These are phyloP conservation scores for Mesembrinibis cayennensis DNA, from an alignment of 2,113 vertebrate species.

Conservation along the genomic window DNA sequence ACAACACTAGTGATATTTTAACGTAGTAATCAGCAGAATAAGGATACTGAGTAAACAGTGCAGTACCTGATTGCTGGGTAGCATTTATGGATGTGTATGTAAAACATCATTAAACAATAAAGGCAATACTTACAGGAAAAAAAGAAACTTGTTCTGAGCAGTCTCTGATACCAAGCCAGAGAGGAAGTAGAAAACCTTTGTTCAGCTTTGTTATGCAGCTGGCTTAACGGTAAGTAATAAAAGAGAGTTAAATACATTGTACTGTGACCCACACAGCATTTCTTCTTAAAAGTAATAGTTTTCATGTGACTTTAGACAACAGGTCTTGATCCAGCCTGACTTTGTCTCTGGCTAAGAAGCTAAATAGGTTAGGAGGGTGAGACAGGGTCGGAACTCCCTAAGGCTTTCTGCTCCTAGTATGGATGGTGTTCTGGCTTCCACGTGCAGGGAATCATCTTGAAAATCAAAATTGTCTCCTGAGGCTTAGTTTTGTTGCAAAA, in stretches of 20 bases:
- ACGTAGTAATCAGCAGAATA: not conserved
- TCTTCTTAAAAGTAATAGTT: not conserved
- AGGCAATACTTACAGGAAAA: not conserved
- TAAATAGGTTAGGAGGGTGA: not conserved
- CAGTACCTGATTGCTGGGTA: not conserved
- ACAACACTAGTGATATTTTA: not conserved
- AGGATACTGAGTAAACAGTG: not conserved
- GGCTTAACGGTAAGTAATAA: not conserved
- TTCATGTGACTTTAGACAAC: not conserved
- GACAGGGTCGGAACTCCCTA: not conserved
- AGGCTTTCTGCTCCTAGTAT: not conserved
- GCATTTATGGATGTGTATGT: not conserved
- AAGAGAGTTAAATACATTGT: not conserved
- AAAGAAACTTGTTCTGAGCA: not conserved
- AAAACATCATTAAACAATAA: slow-evolving; percentile 3
- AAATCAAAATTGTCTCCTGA: not conserved
- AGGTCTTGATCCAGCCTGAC: not conserved
- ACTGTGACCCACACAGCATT: not conserved
- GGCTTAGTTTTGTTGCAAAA: not conserved
- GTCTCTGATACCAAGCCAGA: not conserved
- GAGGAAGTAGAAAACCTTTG: not conserved
- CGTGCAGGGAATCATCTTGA: not conserved
- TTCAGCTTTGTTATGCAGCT: not conserved
- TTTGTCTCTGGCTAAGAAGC: not conserved
- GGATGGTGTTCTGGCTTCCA: not conserved